These are phyloP conservation scores for Cephalopterus ornatus DNA, from an alignment of 2,113 vertebrate genomes.

Conservation along the genomic window DNA sequence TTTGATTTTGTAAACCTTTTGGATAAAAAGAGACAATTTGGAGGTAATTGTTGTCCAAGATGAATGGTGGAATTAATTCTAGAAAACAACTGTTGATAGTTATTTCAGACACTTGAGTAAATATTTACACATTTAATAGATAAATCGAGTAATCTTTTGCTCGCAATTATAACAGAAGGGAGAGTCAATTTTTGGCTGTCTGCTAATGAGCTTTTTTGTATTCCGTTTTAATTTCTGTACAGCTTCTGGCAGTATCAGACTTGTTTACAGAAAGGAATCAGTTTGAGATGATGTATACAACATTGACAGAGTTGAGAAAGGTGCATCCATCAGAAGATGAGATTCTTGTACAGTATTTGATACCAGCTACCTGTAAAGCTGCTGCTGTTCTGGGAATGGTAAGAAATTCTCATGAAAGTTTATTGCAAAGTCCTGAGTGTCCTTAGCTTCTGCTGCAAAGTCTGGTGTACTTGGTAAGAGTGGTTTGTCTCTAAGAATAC, in stretches of 20 bases:
- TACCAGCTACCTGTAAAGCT: conserved; percentile 95
- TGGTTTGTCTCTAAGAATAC: not conserved
- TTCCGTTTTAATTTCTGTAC: not conserved
- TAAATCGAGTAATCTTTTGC: not conserved
- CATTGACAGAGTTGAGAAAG: conserved; percentile 89
- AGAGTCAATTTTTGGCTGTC: not conserved
- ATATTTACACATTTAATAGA: not conserved
- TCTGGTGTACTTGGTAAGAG: not conserved
- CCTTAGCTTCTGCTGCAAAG: not conserved
- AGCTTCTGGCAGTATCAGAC: conserved; percentile 97
- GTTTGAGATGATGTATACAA: conserved; percentile 97
- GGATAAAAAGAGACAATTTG: not conserved
- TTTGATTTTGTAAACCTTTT: not conserved
- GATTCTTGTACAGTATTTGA: conserved; percentile 93
- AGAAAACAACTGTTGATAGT: not conserved
- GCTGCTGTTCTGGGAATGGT: conserved; percentile 98
- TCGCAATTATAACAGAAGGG: not conserved
- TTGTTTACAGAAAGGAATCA: conserved; percentile 97
- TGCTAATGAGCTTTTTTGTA: not conserved
- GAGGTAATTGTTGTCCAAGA: not conserved
- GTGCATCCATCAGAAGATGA: conserved; percentile 94
- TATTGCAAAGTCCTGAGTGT: not conserved
- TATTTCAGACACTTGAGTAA: not conserved
- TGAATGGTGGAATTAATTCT: not conserved
- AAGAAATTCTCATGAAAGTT: conserved; percentile 38